Evolutionary conservation across 2,113 vertebrate species (phyloP), one percentile per base, ranked within the genome.

Genomic region (Arenaria interpres): DNA sequence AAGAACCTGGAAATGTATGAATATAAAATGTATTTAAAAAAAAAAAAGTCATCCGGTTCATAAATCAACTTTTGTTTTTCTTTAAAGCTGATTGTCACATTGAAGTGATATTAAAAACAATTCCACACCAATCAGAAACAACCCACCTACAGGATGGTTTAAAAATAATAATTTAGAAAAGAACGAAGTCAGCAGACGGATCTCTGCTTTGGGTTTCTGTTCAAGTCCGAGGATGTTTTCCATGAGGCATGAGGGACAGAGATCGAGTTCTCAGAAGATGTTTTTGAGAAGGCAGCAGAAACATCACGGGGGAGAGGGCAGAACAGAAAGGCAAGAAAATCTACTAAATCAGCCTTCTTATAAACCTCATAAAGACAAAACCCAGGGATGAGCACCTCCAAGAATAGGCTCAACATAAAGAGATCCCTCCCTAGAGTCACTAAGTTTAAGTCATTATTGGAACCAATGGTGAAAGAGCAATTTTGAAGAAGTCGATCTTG

Each of bases 91-190:
- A 50, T 2, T 60, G 28, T 71, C 64, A 81, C 18, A 9, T 2
- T 56, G 16, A 78, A 81, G 28, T 3, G 23, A 5, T 12, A 76
- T 5, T 60, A 72, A 63, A 84, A 86, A 14, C 32, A 68, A 63
- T 39, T 46, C 77, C 45, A 46, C n/a, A 4, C 15, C n/a, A 8
- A 9, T 28, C 25, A 27, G 39, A 64, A 64, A 33, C 32, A 30
- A 51, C 24, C 50, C 2, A 4, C 13, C 32, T n/a, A 46, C 0
- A 18, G 25, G 5, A 19, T 0, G 1, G 35, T 24, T 56, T 14
- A 56, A 46, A 60, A 53, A 46, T 46, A 28, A 16, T 32, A 21
- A 23, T 12, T 46, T 22, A 22, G 10, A 37, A 37, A 6, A 35
- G 33, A 5, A 0, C 9, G 5, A 25, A 39, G 17, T 16, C 20